Evolutionary conservation across 2,888 invertebrate genomes (phyloP), one percentile per base, ranked within the genome.

Genomic region (Tenthredo scrophulariae): DNA sequence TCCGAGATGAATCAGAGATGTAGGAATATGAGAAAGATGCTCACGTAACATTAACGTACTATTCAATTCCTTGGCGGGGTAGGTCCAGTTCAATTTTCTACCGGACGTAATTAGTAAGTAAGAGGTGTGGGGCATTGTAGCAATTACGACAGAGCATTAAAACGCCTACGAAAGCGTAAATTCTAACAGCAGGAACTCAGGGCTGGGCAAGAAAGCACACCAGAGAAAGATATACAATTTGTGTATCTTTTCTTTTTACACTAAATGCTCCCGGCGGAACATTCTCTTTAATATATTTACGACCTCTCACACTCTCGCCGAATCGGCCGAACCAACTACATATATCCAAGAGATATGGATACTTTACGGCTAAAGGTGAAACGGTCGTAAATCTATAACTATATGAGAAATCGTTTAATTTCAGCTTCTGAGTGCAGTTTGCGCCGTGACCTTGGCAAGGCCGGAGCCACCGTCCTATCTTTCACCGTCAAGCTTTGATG

Each of bases 381-480:
- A 80, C 26, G 9, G 26, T 29, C 50, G 50, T 77, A 18, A 62
- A 58, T 22, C 43, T 40, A 26, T 3, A 74, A 40, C 84, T 65
- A 15, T n/a, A 50, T 15, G 37, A 80, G 58, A 80, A 80, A 80
- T 62, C 62, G n/a, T 80, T 80, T 37, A 22, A 80, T 80, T 80
- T 37, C 80, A 84, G 85, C 65, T 84, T 29, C 62, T 85, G 46
- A 50, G 65, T 43, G 82, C 83, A 46, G 72, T 75, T 10, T 83
- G 83, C 75, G 85, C 74, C 13, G 89, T 87, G 37, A 80, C 89
- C 86, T 92, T 87, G 84, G 95, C 94, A 87, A 94, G 95, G 86
- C 95, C 95, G 50, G 95, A 95, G 91, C 94, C 95, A 3, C 95
- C 95, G 26, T 92, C 94, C 74, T 96, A 96, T 91, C 95, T 95